Conservation (phyloP, 2,888 invertebrate genomes). For the Ceramica pisi region DNA sequence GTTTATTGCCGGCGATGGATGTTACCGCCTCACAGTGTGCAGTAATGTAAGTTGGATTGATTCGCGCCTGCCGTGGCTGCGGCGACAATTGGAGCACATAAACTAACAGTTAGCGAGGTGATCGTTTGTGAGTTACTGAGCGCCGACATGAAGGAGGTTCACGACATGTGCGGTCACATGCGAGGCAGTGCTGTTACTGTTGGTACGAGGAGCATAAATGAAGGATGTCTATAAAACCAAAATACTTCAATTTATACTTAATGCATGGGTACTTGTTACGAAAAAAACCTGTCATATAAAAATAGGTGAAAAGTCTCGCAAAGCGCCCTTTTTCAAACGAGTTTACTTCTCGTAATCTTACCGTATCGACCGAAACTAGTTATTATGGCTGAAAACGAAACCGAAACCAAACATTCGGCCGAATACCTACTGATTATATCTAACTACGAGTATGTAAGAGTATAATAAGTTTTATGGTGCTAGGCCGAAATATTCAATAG, state of each 20-base stretch:
- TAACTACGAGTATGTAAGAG: too few relatives aligned
- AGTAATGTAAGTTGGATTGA: slow-evolving; percentile 21
- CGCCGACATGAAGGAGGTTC: slow-evolving; percentile 5
- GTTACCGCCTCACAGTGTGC: slow-evolving; percentile 19
- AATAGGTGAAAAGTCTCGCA: too few relatives aligned
- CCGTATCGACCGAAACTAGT: neutral
- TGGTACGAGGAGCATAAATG: neutral
- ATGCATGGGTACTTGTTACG: too few relatives aligned
- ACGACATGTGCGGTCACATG: neutral
- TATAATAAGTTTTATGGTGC: too few relatives aligned
- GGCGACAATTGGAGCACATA: slow-evolving; percentile 20
- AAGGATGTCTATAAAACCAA: neutral
- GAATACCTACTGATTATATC: too few relatives aligned
- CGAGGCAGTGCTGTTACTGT: neutral
- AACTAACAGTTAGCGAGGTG: slow-evolving; percentile 15
- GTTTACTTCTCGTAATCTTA: too few relatives aligned
- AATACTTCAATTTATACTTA: too few relatives aligned
- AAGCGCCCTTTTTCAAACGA: too few relatives aligned
- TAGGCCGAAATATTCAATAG: too few relatives aligned
- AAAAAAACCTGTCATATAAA: too few relatives aligned
- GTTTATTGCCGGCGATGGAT: slow-evolving; percentile 36
- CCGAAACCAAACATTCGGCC: too few relatives aligned
- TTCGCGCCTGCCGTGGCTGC: slow-evolving; percentile 3
- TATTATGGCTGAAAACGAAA: too few relatives aligned
- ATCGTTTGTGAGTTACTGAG: neutral